Conservation (phyloP, 2,888 invertebrate genomes). For the Papilio elwesi region DNA sequence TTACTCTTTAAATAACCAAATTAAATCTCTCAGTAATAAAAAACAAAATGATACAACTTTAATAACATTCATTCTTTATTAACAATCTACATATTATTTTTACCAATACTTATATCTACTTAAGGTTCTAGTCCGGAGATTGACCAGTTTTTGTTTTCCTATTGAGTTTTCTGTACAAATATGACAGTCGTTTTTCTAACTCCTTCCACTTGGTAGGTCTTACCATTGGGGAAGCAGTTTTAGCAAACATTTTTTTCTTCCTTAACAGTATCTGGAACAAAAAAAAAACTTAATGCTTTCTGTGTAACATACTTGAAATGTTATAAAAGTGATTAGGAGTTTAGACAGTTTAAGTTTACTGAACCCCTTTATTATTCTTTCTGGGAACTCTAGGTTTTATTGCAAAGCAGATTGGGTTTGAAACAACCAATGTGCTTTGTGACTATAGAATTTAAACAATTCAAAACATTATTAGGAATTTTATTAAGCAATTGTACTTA, state of each 20-base stretch:
- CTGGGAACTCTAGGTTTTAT: too few species aligned
- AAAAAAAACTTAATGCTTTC: neutral
- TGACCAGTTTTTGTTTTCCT: conserved; percentile 90
- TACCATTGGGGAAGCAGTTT: conserved; percentile 83
- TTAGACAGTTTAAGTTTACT: neutral
- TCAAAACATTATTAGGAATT: too few species aligned
- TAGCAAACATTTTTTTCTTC: conserved; percentile 87
- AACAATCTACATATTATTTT: conserved; percentile 25
- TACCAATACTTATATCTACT: conserved; percentile 7
- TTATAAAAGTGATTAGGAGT: conserved; percentile 9
- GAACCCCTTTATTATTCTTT: too few species aligned
- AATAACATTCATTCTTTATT: conserved; percentile 5
- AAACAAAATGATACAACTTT: neutral
- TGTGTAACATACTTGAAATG: neutral
- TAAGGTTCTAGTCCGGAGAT: conserved; percentile 54
- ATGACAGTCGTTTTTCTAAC: conserved; percentile 88
- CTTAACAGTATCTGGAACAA: conserved; percentile 83
- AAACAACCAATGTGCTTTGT: too few species aligned
- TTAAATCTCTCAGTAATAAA: neutral
- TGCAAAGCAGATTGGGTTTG: too few species aligned
- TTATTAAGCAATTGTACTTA: too few species aligned
- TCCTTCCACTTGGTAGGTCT: conserved; percentile 92
- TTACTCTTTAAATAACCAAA: too few species aligned
- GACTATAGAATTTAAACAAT: too few species aligned
- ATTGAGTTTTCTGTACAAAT: conserved; percentile 91